Conservation (phyloP, 2,888 invertebrate species). For the Myopa testacea region DNA sequence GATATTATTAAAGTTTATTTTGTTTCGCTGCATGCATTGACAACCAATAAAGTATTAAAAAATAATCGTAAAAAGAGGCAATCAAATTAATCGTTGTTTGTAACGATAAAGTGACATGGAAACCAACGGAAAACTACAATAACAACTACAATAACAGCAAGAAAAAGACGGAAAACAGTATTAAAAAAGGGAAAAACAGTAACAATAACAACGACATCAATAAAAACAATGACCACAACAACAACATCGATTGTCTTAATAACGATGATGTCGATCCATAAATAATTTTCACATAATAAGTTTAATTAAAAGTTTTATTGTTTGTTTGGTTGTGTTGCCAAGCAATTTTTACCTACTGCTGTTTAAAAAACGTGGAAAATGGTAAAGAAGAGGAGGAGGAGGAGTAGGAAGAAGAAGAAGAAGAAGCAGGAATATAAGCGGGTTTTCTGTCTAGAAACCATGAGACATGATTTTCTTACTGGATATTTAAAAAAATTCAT, state of each 20-base stretch:
- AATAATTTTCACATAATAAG: slow-evolving; percentile 22
- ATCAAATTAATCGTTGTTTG: slow-evolving; percentile 12
- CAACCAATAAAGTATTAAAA: neutral
- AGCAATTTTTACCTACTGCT: too few species aligned
- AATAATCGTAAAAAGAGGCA: slow-evolving; percentile 2
- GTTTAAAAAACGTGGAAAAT: too few species aligned
- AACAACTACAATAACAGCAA: neutral
- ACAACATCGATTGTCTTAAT: neutral
- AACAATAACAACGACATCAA: neutral
- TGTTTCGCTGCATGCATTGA: neutral
- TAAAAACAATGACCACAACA: neutral
- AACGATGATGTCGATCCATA: neutral
- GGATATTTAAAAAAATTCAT: too few species aligned
- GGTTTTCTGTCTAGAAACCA: too few species aligned
- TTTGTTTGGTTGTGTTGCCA: too few species aligned
- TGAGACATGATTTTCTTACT: too few species aligned
- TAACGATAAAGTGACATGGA: neutral
- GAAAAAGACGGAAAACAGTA: neutral
- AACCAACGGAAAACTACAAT: neutral
- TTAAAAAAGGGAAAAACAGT: neutral
- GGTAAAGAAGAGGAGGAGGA: too few species aligned
- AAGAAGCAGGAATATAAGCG: too few species aligned
- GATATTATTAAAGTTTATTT: neutral
- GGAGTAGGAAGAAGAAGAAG: too few species aligned
- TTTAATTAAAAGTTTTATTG: slow-evolving; percentile 14